Conservation (phyloP, 2,888 invertebrate genomes). For the Germaria angustata region DNA sequence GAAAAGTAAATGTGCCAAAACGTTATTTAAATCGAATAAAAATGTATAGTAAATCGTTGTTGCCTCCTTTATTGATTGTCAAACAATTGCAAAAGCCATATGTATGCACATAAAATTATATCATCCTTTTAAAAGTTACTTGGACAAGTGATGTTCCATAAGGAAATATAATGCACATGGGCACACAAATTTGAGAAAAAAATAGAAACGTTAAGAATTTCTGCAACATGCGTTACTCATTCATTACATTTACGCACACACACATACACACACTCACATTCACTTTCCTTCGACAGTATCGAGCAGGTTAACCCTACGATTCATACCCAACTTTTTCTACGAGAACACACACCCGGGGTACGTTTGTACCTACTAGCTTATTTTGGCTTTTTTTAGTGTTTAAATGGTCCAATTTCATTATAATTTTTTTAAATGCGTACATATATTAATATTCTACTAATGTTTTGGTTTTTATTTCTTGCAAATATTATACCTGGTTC, state of each 20-base stretch:
- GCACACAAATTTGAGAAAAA: too few relatives aligned
- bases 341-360: too few relatives aligned
- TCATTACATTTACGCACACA: not conserved
- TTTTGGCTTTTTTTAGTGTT: too few relatives aligned
- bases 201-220: slow-evolving; percentile 2
- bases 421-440: too few relatives aligned
- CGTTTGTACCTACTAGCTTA: too few relatives aligned
- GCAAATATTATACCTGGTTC: too few relatives aligned
- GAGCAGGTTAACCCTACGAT: too few relatives aligned
- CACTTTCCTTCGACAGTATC: slow-evolving; percentile 18
- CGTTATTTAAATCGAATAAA: slow-evolving; percentile 39
- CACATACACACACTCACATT: not conserved
- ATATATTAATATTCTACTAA: too few relatives aligned
- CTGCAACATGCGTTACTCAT: slow-evolving; percentile 36
- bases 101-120: slow-evolving; percentile 16
- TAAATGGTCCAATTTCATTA: too few relatives aligned
- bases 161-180: too few relatives aligned
- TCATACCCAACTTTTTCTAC: too few relatives aligned
- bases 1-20: slow-evolving; percentile 22
- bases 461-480: too few relatives aligned
- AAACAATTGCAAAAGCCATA: slow-evolving; percentile 33
- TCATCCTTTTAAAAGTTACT: slow-evolving; percentile 29
- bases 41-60: not conserved
- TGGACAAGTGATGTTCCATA: not conserved
- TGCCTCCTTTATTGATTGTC: slow-evolving; percentile 12